phyloP scores from a whole-genome alignment of 2,113 vertebrate genomes.

The Paramisgurnus dabryanus region DNA sequence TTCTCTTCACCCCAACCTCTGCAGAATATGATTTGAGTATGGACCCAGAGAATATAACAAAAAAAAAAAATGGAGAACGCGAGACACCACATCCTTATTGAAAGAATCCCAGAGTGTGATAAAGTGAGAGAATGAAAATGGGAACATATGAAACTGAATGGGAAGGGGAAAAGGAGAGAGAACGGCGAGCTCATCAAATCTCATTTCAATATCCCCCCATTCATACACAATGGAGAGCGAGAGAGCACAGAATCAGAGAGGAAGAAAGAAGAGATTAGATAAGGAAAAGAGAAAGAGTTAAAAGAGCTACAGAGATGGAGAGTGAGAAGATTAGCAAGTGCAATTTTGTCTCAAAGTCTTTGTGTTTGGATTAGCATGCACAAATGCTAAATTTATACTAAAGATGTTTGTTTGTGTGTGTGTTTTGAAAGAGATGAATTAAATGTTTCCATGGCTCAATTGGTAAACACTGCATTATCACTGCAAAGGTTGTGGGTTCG shows the following conservation, averaged over 20 bases:
- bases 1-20: neutral
- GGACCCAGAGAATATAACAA: constrained; percentile 16
- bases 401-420: no score
- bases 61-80: constrained; percentile 18
- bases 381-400: neutral
- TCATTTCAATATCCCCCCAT: constrained; percentile 70
- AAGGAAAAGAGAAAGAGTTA: constrained; percentile 34
- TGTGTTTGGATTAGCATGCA: constrained; percentile 63
- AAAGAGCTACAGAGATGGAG: constrained; percentile 9
- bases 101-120: neutral
- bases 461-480: no score
- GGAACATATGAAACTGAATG: constrained; percentile 56
- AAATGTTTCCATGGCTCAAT: no score
- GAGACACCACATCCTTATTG: neutral
- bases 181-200: constrained; percentile 71
- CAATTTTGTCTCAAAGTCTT: constrained; percentile 65
- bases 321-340: constrained; percentile 32
- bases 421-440: no score
- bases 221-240: constrained; percentile 26
- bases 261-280: constrained; percentile 36
- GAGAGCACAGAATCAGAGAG: neutral
- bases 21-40: constrained; percentile 25
- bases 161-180: constrained; percentile 41
- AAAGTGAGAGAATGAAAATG: constrained; percentile 60
- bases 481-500: no score